These are phyloP conservation scores for Diadophis punctatus DNA, from an alignment of 2,113 vertebrate genomes.

Conservation along the genomic window DNA sequence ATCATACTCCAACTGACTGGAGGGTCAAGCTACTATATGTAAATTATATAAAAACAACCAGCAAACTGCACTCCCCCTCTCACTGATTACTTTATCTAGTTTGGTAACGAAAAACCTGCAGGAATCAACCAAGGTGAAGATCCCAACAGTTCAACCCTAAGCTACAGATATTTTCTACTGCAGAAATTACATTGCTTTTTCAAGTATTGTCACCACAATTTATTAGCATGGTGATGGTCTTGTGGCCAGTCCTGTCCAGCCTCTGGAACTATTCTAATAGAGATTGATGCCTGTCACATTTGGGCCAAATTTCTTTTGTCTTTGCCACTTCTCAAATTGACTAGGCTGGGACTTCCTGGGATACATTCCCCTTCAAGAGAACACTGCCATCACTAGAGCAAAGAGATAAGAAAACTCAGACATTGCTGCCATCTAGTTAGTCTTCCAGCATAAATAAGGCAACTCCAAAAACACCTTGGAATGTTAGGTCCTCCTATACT, in stretches of 20 bases:
- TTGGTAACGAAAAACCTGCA: not conserved
- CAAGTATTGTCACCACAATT: not conserved
- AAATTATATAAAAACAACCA: not conserved
- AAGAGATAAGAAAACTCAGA: not conserved
- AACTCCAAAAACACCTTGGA: not conserved
- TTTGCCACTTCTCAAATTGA: not conserved
- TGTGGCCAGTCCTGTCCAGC: not conserved
- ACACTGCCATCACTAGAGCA: not conserved
- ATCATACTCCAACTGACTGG: not conserved
- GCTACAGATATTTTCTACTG: not conserved
- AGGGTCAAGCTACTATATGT: not conserved
- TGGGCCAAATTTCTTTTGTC: not conserved
- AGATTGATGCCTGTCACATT: not conserved
- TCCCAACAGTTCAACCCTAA: not conserved
- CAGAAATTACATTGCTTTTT: not conserved
- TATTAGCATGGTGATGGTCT: not conserved
- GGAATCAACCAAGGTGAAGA: not conserved
- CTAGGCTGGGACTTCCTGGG: not conserved
- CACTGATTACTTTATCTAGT: not conserved
- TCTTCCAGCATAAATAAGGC: not conserved
- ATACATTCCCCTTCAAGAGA: not conserved
- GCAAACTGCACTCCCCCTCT: not conserved
- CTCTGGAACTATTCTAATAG: not conserved
- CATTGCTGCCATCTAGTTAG: not conserved
- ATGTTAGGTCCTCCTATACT: not conserved